Evolutionary conservation across 2,888 invertebrate species (phyloP).

Genomic region (Cheiracanthium punctorium): DNA sequence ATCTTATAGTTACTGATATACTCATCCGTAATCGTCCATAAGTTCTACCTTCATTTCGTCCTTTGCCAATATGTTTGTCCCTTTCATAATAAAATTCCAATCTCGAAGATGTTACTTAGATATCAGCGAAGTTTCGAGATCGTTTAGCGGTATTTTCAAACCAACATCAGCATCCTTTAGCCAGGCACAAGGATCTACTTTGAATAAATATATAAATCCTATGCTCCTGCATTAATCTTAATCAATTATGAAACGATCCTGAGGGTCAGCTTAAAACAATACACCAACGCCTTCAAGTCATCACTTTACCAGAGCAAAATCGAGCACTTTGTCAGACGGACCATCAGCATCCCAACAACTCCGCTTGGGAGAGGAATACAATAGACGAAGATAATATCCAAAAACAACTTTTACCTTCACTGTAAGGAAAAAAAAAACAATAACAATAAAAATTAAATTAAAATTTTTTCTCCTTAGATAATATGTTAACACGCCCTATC

Average conservation of each 20-base stretch:
- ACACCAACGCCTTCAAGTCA: background rate
- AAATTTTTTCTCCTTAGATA: background rate
- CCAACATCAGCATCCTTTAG: no score
- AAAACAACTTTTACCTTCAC: slow-evolving; percentile 11
- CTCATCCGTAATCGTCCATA: no score
- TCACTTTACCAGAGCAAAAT: background rate
- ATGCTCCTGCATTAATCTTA: background rate
- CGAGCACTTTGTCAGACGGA: background rate
- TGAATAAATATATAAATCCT: background rate
- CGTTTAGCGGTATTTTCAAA: no score
- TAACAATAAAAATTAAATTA: background rate
- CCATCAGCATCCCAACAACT: background rate
- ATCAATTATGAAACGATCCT: background rate
- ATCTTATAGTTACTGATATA: no score
- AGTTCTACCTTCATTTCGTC: no score
- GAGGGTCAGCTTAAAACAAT: background rate
- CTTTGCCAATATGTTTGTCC: no score
- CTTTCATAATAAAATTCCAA: no score
- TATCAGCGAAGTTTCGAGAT: no score
- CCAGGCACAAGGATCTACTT: no score
- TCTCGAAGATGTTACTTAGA: no score
- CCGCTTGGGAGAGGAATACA: background rate
- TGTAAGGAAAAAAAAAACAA: no score
- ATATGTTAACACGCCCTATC: background rate
- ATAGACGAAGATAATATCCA: background rate